Evolutionary conservation across 2,888 invertebrate species (phyloP).

Genomic region (Athalia rosae): DNA sequence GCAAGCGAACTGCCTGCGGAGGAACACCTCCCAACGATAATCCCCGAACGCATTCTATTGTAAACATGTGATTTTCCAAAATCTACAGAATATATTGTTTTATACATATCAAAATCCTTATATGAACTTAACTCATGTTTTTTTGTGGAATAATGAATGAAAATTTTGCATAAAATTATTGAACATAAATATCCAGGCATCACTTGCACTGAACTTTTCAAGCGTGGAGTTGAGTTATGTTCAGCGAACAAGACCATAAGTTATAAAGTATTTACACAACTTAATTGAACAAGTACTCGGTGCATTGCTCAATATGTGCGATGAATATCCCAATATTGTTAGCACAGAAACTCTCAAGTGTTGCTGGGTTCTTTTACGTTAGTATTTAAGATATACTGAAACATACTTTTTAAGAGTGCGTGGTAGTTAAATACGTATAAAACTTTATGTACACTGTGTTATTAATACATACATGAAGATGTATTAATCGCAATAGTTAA

Average conservation of each 20-base stretch:
- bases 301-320: slow-evolving; percentile 58
- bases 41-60: slow-evolving; percentile 35
- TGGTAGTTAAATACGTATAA: background rate
- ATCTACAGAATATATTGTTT: slow-evolving; percentile 13
- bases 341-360: slow-evolving; percentile 62
- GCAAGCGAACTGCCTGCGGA: slow-evolving; percentile 61
- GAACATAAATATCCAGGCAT: slow-evolving; percentile 2
- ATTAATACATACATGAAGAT: slow-evolving; percentile 10
- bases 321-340: slow-evolving; percentile 62
- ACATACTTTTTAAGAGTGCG: background rate
- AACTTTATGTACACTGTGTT: background rate
- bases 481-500: background rate
- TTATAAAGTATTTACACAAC: slow-evolving; percentile 18
- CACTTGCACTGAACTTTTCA: slow-evolving; percentile 10
- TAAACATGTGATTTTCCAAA: slow-evolving; percentile 40
- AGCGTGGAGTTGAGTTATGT: slow-evolving; percentile 29
- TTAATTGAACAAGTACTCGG: slow-evolving; percentile 11
- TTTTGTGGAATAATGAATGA: background rate
- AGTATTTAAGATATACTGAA: slow-evolving; percentile 54
- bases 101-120: slow-evolving; percentile 18
- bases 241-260: slow-evolving; percentile 13
- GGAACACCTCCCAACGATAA: slow-evolving; percentile 53
- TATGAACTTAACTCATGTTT: slow-evolving; percentile 1
- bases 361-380: slow-evolving; percentile 66
- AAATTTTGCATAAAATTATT: background rate